Evolutionary conservation across 2,113 vertebrate species (phyloP), one percentile per base, ranked within the genome.

Genomic region (Marmota flaviventris): DNA sequence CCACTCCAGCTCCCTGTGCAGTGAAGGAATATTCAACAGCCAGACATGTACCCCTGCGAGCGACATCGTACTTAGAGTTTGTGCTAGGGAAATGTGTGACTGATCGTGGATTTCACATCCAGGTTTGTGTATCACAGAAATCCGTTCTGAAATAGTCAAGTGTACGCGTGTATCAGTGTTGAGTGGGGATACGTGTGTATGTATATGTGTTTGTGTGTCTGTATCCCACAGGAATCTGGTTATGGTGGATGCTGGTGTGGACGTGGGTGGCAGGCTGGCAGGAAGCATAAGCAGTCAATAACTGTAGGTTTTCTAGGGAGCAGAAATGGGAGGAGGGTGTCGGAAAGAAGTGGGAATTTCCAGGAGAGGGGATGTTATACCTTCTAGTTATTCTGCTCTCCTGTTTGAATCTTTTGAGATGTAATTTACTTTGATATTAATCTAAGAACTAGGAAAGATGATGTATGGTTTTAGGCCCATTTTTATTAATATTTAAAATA

Each of bases 401-500:
- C 2, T 67, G 11, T 76, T 86, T 17, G 8, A 67, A 7, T 77
- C 39, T 63, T 91, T 48, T 16, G 4, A 84, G 39, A 8, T 67
- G 0, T 78, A 53, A 72, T 95, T 93, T 93, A 53, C 11, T 65
- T 90, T 79, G 79, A 92, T 77, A 27, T 83, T 85, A 9, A 24
- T 24, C 39, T 63, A 42, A 91, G 91, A 17, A 63, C 42, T 27
- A 29, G 3, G 27, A 72, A 76, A 56, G 67, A 73, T 72, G 70
- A 39, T 25, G 37, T 42, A n/a, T 12, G 48, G 25, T 78, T 93
- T 85, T 89, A 91, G 45, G 37, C 29, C 51, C 12, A 72, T 83
- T 78, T 88, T 91, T 29, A 58, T 70, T 95, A 70, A 65, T 83
- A 51, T 73, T 88, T 94, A 69, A 96, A 67, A 70, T 39, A 34